phyloP scores from a whole-genome alignment of 2,888 invertebrate species.

The Dicranocentrus wangi region DNA sequence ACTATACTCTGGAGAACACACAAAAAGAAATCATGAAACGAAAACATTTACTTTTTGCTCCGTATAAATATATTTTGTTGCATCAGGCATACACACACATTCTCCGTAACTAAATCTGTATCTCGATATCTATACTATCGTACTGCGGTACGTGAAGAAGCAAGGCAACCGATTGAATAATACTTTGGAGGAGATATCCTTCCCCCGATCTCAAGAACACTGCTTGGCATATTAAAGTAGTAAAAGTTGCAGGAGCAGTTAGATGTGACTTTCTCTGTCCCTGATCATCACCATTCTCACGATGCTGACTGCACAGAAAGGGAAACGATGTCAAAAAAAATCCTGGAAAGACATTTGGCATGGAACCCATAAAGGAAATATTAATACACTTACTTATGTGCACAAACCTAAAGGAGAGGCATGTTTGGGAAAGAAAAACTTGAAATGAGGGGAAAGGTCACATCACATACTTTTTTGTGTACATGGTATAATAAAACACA shows the following conservation, averaged over 20 bases:
- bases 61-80: too few relatives aligned
- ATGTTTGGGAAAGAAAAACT: background rate
- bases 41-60: background rate
- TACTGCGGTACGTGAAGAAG: background rate
- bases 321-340: background rate
- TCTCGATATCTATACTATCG: too few relatives aligned
- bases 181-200: background rate
- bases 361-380: conserved; percentile 4
- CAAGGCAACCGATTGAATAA: conserved; percentile 11
- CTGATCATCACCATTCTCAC: background rate
- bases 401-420: background rate
- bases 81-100: too few relatives aligned
- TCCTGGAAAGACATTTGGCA: background rate
- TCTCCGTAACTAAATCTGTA: too few relatives aligned
- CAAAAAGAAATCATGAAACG: conserved; percentile 40
- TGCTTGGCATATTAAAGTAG: conserved; percentile 3
- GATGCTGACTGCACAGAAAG: background rate
- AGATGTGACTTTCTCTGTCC: conserved; percentile 6
- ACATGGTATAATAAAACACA: too few relatives aligned
- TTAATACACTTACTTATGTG: background rate
- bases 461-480: conserved; percentile 2
- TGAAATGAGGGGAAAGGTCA: conserved; percentile 30
- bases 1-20: conserved; percentile 27
- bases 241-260: background rate
- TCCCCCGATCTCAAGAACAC: background rate